Conservation (phyloP, 2,797 vertebrate genomes). For the Thamnophis elegans region DNA sequence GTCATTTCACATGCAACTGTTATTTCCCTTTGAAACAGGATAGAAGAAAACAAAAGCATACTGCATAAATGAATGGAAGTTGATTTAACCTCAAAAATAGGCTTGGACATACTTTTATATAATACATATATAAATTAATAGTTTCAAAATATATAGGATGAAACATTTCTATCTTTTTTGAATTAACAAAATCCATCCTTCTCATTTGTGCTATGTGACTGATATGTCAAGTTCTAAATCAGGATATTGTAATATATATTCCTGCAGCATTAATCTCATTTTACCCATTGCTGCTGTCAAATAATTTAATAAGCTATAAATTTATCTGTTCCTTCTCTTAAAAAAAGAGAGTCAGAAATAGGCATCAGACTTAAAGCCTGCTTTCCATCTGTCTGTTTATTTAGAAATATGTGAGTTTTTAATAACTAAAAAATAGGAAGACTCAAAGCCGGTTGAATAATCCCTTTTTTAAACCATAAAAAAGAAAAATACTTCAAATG, state of each 20-base stretch:
- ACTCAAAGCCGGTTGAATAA: constrained; percentile 32
- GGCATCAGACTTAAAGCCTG: constrained; percentile 38
- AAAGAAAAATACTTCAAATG: neutral
- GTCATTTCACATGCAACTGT: neutral
- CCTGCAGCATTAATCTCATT: constrained; percentile 66
- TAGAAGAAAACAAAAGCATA: neutral
- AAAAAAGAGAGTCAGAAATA: constrained; percentile 59
- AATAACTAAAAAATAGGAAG: neutral
- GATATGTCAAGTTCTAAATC: constrained; percentile 69
- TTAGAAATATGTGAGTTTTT: constrained; percentile 47
- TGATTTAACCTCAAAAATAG: neutral
- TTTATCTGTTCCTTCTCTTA: constrained; percentile 56
- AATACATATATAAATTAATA: constrained; percentile 34
- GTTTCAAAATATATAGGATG: constrained; percentile 42
- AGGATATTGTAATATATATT: constrained; percentile 69
- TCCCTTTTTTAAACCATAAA: neutral
- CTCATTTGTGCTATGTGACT: constrained; percentile 62
- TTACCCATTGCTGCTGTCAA: constrained; percentile 57
- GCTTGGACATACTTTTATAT: constrained; percentile 38
- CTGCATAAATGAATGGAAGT: neutral
- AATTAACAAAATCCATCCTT: constrained; percentile 29
- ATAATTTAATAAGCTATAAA: constrained; percentile 65
- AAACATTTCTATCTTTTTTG: constrained; percentile 17
- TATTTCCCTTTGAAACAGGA: neutral
- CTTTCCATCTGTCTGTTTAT: constrained; percentile 43